Percentiles rank a stretch among this genome's conserved stretches.
Conservation (phyloP, 2,888 invertebrate genomes). For the Agrotis exclamationis region DNA sequence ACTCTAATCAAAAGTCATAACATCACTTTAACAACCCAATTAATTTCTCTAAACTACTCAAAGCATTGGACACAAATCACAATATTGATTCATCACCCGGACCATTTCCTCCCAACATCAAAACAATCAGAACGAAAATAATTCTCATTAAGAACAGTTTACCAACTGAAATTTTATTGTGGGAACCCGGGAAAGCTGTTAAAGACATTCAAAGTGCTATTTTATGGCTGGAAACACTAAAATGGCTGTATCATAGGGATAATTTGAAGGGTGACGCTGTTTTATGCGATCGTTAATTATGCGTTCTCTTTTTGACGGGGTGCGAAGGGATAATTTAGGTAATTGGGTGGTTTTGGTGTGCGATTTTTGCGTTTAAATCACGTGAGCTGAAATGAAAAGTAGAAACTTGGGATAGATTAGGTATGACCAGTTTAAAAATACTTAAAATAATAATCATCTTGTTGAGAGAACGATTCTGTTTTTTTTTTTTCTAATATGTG, state of each 20-base stretch:
- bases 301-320: conserved; percentile 44
- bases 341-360: conserved; percentile 19
- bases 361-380: neutral
- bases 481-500: too few species aligned
- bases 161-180: conserved; percentile 64
- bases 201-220: conserved; percentile 61
- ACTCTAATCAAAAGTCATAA: neutral
- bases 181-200: conserved; percentile 48
- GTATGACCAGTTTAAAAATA: too few species aligned
- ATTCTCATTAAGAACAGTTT: conserved; percentile 67
- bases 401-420: neutral
- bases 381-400: neutral
- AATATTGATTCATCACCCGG: conserved; percentile 54
- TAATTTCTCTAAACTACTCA: conserved; percentile 30
- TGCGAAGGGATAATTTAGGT: conserved; percentile 36
- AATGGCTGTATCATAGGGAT: conserved; percentile 58
- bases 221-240: conserved; percentile 58
- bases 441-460: too few species aligned
- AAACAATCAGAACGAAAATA: conserved; percentile 61
- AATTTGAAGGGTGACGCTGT: conserved; percentile 52
- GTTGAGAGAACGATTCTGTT: too few species aligned
- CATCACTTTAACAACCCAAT: conserved; percentile 19
- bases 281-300: conserved; percentile 54
- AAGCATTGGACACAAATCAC: conserved; percentile 42
- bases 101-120: conserved; percentile 56